phyloP scores from a whole-genome alignment of 2,113 vertebrate species.

The Rhegmatorhina hoffmannsi region DNA sequence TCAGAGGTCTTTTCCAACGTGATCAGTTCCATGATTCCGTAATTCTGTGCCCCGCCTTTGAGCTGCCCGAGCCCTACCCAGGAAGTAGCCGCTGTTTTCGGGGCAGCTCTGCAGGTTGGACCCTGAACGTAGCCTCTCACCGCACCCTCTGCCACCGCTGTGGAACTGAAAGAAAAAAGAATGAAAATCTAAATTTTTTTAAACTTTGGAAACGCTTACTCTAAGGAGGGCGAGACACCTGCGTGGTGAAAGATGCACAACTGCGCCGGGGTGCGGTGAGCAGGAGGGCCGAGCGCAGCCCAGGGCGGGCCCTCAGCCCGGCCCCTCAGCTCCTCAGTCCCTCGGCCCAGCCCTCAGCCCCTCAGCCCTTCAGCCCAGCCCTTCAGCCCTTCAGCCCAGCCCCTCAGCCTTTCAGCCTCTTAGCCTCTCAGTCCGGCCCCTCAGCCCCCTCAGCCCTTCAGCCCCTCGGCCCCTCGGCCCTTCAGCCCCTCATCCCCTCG shows the following conservation, averaged over 20 bases:
- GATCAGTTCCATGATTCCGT: too few relatives aligned
- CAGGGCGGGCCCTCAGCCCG: too few relatives aligned
- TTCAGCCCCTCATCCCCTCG: too few relatives aligned
- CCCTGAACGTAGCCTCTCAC: background rate
- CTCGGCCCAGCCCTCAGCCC: too few relatives aligned
- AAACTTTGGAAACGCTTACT: background rate
- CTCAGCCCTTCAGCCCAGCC: too few relatives aligned
- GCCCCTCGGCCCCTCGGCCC: too few relatives aligned
- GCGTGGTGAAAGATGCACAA: accelerated
- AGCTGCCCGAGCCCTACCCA: accelerated
- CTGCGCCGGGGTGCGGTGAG: accelerated
- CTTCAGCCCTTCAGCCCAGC: too few relatives aligned
- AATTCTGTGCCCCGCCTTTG: background rate
- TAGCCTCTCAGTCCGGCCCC: accelerated
- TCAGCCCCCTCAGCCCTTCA: too few relatives aligned
- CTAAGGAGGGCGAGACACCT: accelerated
- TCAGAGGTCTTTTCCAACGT: background rate
- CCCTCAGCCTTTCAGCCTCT: too few relatives aligned
- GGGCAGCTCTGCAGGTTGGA: accelerated
- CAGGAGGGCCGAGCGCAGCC: background rate
- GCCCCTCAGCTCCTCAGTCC: too few relatives aligned
- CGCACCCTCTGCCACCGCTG: accelerated
- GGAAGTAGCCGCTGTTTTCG: background rate
- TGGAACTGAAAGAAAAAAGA: background rate
- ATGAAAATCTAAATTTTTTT: accelerated